Evolutionary conservation across 2,797 vertebrate species (phyloP).

Genomic region (Acropternis orthonyx): DNA sequence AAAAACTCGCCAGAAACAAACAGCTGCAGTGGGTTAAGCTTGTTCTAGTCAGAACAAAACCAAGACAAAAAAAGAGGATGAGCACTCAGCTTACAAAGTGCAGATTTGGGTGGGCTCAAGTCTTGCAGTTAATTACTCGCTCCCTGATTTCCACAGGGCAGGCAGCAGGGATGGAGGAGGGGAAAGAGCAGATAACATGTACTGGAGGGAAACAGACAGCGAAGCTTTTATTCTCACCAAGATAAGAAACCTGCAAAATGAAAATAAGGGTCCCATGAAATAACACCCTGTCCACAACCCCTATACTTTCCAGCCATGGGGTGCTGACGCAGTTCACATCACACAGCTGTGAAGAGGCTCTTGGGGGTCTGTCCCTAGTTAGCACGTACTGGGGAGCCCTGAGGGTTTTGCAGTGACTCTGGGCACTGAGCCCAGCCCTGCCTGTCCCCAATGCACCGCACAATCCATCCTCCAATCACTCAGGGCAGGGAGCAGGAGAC

Average conservation of each 20-base stretch:
- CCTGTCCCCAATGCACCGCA: not conserved
- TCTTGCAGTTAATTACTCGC: not conserved
- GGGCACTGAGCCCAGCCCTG: not conserved
- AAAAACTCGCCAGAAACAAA: not conserved
- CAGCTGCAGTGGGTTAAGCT: not conserved
- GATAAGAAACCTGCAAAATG: not conserved
- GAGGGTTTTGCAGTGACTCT: not conserved
- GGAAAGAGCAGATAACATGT: not conserved
- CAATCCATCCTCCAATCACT: rapidly evolving
- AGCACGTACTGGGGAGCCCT: not conserved
- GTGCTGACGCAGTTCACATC: not conserved
- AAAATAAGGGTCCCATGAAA: not conserved
- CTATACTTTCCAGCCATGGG: not conserved
- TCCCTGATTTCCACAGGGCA: not conserved
- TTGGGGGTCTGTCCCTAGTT: not conserved
- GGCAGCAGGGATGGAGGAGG: not conserved
- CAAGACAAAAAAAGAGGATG: not conserved
- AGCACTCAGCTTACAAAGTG: not conserved
- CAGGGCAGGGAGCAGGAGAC: not conserved
- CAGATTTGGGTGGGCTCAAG: not conserved
- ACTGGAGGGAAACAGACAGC: not conserved
- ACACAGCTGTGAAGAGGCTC: not conserved
- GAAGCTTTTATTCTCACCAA: not conserved
- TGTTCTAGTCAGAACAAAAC: not conserved
- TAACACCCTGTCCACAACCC: not conserved